These are phyloP conservation scores for Hybognathus amarus DNA, from an alignment of 2,797 vertebrate species.

Conservation along the genomic window DNA sequence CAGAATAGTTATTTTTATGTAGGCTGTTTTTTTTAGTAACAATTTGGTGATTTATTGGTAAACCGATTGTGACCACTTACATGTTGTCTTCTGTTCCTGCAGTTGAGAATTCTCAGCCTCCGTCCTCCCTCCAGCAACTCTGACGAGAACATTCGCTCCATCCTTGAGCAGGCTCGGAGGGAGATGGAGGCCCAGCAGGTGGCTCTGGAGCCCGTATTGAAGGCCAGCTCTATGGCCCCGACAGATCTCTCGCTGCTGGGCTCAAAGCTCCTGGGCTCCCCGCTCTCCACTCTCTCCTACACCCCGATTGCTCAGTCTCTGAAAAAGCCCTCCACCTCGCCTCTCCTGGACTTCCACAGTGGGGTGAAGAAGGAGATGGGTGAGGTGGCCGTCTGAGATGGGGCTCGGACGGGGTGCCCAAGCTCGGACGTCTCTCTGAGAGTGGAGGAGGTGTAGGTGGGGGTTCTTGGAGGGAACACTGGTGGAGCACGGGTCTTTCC, in stretches of 20 bases:
- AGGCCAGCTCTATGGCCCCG: conserved; percentile 79
- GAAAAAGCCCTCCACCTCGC: conserved; percentile 80
- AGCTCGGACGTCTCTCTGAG: conserved; percentile 79
- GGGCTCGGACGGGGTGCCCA: conserved; percentile 75
- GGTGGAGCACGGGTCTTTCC: conserved; percentile 83
- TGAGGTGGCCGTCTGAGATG: conserved; percentile 75
- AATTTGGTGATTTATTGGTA: not conserved
- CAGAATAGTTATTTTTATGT: not conserved
- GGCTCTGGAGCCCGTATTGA: conserved; percentile 85
- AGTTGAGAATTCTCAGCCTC: conserved; percentile 85
- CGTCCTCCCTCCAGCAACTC: conserved; percentile 81
- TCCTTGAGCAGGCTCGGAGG: conserved; percentile 88
- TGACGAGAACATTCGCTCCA: conserved; percentile 88
- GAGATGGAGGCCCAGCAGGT: conserved; percentile 94
- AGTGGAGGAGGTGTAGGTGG: conserved; percentile 63
- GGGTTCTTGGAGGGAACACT: conserved; percentile 86
- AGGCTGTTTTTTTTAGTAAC: not conserved
- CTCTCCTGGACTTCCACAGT: conserved; percentile 78
- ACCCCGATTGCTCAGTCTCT: conserved; percentile 83
- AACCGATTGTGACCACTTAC: conserved; percentile 12
- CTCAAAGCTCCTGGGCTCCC: conserved; percentile 80
- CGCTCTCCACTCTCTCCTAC: conserved; percentile 79
- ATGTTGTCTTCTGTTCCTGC: conserved; percentile 50
- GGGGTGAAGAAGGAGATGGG: conserved; percentile 83
- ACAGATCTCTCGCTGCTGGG: conserved; percentile 83